Conservation (phyloP, 2,113 vertebrate species). For the Phainopepla nitens region DNA sequence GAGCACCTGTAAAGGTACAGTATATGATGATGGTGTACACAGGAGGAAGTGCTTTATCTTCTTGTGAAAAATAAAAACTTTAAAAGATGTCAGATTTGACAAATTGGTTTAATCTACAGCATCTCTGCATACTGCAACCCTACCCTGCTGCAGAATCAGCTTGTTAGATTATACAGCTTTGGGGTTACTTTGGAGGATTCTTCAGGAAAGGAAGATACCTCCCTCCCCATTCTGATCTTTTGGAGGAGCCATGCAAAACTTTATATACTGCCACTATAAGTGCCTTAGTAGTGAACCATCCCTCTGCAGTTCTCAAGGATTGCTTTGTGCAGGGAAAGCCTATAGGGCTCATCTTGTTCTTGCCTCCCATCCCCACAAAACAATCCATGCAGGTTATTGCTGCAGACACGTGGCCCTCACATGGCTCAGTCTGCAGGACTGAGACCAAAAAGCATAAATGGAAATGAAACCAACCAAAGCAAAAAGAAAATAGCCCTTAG, state of each 20-base stretch:
- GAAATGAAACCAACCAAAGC: background rate
- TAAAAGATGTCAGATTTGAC: background rate
- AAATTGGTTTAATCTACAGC: background rate
- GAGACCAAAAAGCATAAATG: background rate
- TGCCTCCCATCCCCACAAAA: background rate
- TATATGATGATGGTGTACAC: background rate
- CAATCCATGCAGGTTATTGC: background rate
- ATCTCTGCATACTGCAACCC: background rate
- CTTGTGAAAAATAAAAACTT: background rate
- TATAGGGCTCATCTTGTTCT: background rate
- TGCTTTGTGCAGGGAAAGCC: background rate
- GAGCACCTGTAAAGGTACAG: background rate
- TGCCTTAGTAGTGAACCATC: accelerated
- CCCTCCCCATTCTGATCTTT: background rate
- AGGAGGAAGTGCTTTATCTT: background rate
- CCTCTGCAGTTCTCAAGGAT: background rate
- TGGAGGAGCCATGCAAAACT: background rate
- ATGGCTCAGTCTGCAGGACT: background rate
- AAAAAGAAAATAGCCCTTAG: background rate
- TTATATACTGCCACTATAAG: background rate
- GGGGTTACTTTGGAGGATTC: background rate
- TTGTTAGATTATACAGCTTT: background rate
- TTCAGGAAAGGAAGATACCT: background rate
- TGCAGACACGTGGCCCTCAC: background rate
- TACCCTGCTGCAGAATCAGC: background rate